Conservation (phyloP, 2,888 invertebrate genomes). For the Lithophane semibrunnea region DNA sequence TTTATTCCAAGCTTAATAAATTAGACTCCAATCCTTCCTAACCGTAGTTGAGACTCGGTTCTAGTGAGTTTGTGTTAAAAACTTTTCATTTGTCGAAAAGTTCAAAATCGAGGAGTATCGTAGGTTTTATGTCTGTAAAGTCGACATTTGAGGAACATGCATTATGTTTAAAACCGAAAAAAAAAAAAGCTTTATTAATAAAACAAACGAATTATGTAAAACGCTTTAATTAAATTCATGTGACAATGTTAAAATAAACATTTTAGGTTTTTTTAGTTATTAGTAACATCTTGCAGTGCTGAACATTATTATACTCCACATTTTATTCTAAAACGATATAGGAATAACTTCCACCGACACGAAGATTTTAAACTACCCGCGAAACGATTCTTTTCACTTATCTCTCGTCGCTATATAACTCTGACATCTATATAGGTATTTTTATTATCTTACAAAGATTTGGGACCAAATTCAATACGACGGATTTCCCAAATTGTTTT, state of each 20-base stretch:
- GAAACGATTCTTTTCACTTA: constrained; percentile 30
- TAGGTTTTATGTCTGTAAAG: too few species aligned
- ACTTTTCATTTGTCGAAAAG: background rate
- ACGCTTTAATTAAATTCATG: constrained; percentile 80
- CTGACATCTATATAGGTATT: constrained; percentile 49
- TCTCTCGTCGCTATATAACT: constrained; percentile 39
- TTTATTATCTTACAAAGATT: constrained; percentile 35
- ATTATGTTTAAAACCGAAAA: background rate
- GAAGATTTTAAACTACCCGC: constrained; percentile 46
- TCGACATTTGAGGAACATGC: background rate
- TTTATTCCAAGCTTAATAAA: too few species aligned
- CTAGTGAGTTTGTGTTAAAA: background rate
- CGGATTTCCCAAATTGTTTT: constrained; percentile 40
- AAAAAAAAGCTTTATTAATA: constrained; percentile 14
- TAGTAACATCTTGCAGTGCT: constrained; percentile 75
- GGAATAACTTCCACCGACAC: constrained; percentile 56
- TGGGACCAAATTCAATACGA: constrained; percentile 51
- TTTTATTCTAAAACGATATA: constrained; percentile 53
- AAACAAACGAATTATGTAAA: constrained; percentile 71
- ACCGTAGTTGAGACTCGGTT: background rate
- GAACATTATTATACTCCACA: constrained; percentile 61
- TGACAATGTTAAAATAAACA: constrained; percentile 82
- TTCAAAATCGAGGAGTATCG: background rate
- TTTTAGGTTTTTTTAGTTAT: constrained; percentile 70
- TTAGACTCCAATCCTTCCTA: too few species aligned